Evolutionary conservation across 2,888 invertebrate species (phyloP), one percentile per base, ranked within the genome.

Genomic region (Neuroscelio doddi): DNA sequence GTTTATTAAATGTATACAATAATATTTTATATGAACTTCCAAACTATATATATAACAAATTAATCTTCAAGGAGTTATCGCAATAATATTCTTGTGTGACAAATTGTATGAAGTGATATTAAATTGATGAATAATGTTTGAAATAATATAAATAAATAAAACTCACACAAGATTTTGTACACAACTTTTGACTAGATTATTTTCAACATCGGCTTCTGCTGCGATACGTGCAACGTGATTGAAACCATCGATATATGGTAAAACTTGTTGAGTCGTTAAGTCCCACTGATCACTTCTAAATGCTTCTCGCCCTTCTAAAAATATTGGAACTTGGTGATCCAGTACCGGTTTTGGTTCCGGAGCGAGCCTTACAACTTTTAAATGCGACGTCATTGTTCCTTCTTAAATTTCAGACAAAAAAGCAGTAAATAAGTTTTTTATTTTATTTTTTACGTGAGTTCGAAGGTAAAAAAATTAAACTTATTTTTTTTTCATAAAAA

Each of bases 201-300:
- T 94, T 81, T 97, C 97, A 0, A 98, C 96, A 78, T 96, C 95
- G 0, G 96, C 93, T 77, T 95, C 92, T 0, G 91, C 89, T 0
- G 97, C 93, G 67, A 98, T 96, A 76, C 94, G 92, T 0, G 94
- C 91, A 2, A 97, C 91, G 83, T 97, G 96, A 85, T 96, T 95
- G 78, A 93, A 94, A 0, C 97, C 97, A 84, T 97, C 94, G 45
- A 98, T 94, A 78, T 92, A 93, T 0, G 95, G 94, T 17, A 95
- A 85, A 61, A 93, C 92, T 89, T 96, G 96, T 82, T 95, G 92
- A 0, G 97, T 97, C 0, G 97, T 97, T 26, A 97, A 88, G 81
- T 97, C 97, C 96, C 97, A 97, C 63, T 93, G 92, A 32, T 93
- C 91, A 3, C 88, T 86, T 42, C 89, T 88, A 24, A 90, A 90